Conservation (phyloP, 2,113 vertebrate species). For the Gymnobelideus leadbeateri region DNA sequence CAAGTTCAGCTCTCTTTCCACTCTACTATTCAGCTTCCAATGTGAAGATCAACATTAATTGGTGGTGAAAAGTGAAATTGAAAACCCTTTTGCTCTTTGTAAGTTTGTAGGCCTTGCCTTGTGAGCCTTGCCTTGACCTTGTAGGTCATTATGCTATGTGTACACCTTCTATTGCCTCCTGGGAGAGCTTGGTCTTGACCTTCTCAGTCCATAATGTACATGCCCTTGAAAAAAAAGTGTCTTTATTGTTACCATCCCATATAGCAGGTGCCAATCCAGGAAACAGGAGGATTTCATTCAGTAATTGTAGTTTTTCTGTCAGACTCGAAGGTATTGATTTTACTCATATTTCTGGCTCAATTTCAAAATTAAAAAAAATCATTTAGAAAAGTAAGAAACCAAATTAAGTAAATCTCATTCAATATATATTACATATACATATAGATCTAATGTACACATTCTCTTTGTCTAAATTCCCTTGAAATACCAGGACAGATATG, state of each 20-base stretch:
- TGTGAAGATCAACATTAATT: not conserved
- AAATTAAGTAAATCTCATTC: not conserved
- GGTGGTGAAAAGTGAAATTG: not conserved
- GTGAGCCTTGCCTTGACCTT: not conserved
- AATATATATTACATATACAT: too few relatives aligned
- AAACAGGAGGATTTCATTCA: not conserved
- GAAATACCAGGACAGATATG: not conserved
- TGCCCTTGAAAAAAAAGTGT: not conserved
- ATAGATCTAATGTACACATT: not conserved
- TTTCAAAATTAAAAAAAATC: slow-evolving; percentile 16
- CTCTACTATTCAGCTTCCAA: not conserved
- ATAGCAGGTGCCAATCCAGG: not conserved
- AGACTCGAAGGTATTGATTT: not conserved
- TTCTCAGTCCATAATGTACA: not conserved
- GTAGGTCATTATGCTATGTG: not conserved
- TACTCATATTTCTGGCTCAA: not conserved
- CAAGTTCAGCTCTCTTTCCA: not conserved
- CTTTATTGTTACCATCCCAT: not conserved
- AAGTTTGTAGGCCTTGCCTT: not conserved
- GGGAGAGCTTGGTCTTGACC: not conserved
- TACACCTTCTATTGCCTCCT: not conserved
- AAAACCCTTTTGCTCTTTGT: not conserved
- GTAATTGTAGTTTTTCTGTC: not conserved
- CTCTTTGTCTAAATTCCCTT: not conserved
- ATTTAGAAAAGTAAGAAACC: slow-evolving; percentile 1